These are phyloP conservation scores for Tetragnatha versicolor DNA, from an alignment of 1,140 invertebrate species.

Conservation along the genomic window DNA sequence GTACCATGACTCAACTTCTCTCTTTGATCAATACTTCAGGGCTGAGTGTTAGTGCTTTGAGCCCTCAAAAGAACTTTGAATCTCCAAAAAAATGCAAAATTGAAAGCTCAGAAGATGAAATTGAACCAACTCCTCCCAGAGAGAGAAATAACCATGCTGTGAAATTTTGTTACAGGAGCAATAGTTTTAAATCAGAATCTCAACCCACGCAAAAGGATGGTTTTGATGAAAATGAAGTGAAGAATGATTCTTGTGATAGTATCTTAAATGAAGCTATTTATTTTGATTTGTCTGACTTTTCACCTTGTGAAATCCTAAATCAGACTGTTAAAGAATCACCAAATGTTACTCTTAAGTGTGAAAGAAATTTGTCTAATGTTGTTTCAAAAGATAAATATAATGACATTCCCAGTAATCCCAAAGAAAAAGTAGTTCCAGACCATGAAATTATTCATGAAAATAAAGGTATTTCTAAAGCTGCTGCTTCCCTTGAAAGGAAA, in stretches of 20 bases:
- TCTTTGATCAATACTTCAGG: conserved; percentile 23
- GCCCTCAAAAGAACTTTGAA: not conserved
- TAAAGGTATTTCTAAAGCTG: too few relatives aligned
- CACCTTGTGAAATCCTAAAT: not conserved
- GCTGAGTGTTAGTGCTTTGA: not conserved
- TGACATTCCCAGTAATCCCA: too few relatives aligned
- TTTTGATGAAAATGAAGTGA: not conserved
- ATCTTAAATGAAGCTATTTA: not conserved
- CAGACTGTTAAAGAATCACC: not conserved
- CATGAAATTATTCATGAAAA: too few relatives aligned
- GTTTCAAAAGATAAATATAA: too few relatives aligned
- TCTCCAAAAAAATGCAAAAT: not conserved
- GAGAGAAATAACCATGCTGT: not conserved
- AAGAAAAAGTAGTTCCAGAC: too few relatives aligned
- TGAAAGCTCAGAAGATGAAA: conserved; percentile 30
- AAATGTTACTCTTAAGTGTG: too few relatives aligned
- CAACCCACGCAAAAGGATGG: not conserved
- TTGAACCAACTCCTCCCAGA: conserved; percentile 41
- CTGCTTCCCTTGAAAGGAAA: too few relatives aligned
- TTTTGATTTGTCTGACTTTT: not conserved
- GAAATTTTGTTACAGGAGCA: conserved; percentile 12
- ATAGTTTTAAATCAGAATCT: conserved; percentile 21
- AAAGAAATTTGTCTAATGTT: too few relatives aligned
- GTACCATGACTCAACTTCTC: conserved; percentile 34
- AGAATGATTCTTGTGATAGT: not conserved